Evolutionary conservation across 2,113 vertebrate genomes (phyloP).

Genomic region (Larimichthys crocea): DNA sequence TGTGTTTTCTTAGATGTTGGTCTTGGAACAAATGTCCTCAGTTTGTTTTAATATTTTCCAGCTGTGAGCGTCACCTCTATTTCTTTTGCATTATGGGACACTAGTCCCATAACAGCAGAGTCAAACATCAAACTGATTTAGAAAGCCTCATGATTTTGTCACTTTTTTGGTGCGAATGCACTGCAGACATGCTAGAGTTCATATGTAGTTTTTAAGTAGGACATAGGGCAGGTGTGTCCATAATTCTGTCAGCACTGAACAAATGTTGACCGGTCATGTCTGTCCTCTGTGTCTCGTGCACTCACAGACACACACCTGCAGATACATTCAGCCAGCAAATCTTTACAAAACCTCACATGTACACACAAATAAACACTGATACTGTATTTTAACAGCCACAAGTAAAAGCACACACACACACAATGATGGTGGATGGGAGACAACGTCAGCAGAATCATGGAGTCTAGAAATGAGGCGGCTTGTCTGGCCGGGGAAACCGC

Average conservation of each 20-base stretch:
- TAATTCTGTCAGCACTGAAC: slow-evolving; percentile 10
- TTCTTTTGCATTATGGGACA: background rate
- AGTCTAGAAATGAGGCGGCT: background rate
- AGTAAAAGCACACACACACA: background rate
- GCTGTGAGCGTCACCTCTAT: background rate
- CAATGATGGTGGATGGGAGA: background rate
- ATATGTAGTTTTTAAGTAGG: background rate
- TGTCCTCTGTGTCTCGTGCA: background rate
- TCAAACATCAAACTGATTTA: background rate
- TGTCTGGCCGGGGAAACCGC: background rate
- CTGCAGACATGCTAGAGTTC: background rate
- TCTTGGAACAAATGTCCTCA: background rate
- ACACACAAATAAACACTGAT: slow-evolving; percentile 17
- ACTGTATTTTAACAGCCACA: background rate
- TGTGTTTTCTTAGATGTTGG: background rate
- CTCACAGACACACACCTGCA: slow-evolving; percentile 15
- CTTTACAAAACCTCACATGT: background rate
- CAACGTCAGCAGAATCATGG: slow-evolving; percentile 12
- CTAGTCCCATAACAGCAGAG: background rate
- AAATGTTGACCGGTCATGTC: background rate
- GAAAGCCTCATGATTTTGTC: background rate
- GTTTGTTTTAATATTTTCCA: background rate
- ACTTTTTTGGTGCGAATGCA: background rate
- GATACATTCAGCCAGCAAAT: background rate
- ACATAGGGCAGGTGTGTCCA: slow-evolving; percentile 20